These are phyloP conservation scores for Drosophila formosana DNA, from an alignment of 2,888 invertebrate genomes.

Conservation along the genomic window DNA sequence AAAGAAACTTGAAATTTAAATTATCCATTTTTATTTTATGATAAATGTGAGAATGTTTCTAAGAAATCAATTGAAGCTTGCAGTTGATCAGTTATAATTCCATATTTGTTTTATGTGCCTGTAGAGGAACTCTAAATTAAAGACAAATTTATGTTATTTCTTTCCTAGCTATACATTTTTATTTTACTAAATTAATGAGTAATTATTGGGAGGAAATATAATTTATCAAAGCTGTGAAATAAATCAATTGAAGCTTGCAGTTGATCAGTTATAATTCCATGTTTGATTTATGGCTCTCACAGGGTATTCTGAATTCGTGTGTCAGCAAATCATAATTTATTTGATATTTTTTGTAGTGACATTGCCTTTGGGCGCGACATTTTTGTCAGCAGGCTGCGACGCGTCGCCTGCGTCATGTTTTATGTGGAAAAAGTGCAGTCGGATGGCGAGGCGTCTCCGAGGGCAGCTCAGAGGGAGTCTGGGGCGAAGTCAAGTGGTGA, in stretches of 20 bases:
- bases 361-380: constrained; percentile 65
- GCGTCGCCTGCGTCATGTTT: constrained; percentile 64
- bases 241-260: not conserved
- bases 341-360: constrained; percentile 15
- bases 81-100: not conserved
- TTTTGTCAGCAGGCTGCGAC: constrained; percentile 64
- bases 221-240: not conserved
- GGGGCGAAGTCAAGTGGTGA: constrained; percentile 65
- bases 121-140: too few species aligned
- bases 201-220: too few species aligned
- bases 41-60: too few species aligned
- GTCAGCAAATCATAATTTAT: not conserved
- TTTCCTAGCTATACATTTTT: too few species aligned
- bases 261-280: not conserved
- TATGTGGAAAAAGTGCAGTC: constrained; percentile 57
- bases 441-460: constrained; percentile 24
- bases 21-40: too few species aligned
- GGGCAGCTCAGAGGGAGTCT: constrained; percentile 6
- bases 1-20: too few species aligned
- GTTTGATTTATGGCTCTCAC: not conserved
- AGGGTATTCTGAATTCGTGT: constrained; percentile 47
- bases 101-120: not conserved
- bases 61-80: not conserved
- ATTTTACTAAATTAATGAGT: too few species aligned
- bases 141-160: too few species aligned